Evolutionary conservation across 2,113 vertebrate genomes (phyloP), one percentile per base, ranked within the genome.

Genomic region (Petrocephalus zakoni): DNA sequence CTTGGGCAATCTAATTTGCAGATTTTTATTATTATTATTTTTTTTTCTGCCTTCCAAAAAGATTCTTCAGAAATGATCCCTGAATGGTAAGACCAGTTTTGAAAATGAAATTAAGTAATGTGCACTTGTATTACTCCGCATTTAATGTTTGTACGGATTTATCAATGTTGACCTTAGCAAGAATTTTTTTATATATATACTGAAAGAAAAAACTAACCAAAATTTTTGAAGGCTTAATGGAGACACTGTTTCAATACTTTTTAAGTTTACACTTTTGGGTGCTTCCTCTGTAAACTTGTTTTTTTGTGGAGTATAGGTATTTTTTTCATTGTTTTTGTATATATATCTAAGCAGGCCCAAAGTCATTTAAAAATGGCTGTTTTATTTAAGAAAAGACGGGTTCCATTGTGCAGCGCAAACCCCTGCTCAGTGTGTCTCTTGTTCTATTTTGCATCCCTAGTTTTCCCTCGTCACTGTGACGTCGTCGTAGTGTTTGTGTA

Each of bases 381-480:
- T 19, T 51, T 4, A 82, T 83, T 88, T 95, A 96, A 97, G 98
- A 98, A 97, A 96, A 98, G 97, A 97, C 97, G 97, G 82, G 98
- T 98, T 99, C 97, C 99, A 98, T 98, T 96, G 97, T 29, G 49
- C 9, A 49, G 46, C 47, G 22, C 10, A 29, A 51, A 51, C 5
- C 15, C 5, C 34, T 7, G 34, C 37, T 42, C 15, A 37, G 34
- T 42, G 15, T 5, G 72, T 78, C 34, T 5, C 72, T 42, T 42
- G 15, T 78, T 75, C 34, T 75, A 22, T 61, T n/a, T 5, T 75
- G 68, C 34, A 37, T 75, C 68, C 68, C 29, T 37, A 37, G 13
- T 37, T 78, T 78, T 78, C 42, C 42, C 42, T 53, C 2, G 3
- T 78, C 11, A 2, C 34, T 42, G 34, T 78, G 15, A 78, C 72